phyloP scores from a whole-genome alignment of 2,113 vertebrate species.

The Sinocyclocheilus maitianheensis region DNA sequence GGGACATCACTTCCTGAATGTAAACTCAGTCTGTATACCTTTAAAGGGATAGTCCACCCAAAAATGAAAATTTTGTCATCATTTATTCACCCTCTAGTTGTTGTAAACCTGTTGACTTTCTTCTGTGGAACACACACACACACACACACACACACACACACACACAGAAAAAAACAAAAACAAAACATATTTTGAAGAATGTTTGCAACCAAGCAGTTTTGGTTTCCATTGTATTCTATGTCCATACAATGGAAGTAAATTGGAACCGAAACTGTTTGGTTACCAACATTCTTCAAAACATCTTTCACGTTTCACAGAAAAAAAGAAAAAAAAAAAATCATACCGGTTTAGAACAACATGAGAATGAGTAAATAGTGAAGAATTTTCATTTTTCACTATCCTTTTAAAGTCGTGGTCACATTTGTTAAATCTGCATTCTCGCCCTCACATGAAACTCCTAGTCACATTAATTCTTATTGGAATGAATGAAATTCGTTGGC shows the following conservation, averaged over 20 bases:
- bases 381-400: too few species aligned
- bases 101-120: neutral
- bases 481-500: too few species aligned
- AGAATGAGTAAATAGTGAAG: too few species aligned
- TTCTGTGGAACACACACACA: neutral
- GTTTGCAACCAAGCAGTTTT: neutral
- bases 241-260: too few species aligned
- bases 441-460: too few species aligned
- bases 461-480: too few species aligned
- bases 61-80: neutral
- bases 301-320: neutral
- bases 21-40: neutral
- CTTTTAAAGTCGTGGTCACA: too few species aligned
- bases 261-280: too few species aligned
- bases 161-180: too few species aligned
- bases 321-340: neutral
- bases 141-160: too few species aligned
- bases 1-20: slow-evolving; percentile 2
- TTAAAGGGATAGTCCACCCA: neutral
- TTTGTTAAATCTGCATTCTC: too few species aligned
- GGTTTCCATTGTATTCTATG: neutral
- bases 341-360: neutral
- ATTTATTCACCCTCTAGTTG: neutral
- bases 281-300: neutral
- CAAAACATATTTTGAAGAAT: neutral